phyloP scores from a whole-genome alignment of 2,888 invertebrate genomes.

The Polietes domitor region DNA sequence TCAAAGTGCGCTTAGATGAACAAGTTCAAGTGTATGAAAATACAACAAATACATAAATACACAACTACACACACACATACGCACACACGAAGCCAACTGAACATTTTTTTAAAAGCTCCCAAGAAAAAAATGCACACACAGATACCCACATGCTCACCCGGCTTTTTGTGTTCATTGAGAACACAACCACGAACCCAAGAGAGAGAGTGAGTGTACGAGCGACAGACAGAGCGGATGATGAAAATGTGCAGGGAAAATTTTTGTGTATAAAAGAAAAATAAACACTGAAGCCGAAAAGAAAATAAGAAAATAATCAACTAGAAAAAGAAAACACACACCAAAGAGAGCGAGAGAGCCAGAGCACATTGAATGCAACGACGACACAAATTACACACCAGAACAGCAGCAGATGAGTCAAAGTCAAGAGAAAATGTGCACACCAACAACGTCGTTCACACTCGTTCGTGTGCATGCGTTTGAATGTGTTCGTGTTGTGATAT shows the following conservation, averaged over 20 bases:
- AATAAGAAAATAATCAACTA: constrained; percentile 11
- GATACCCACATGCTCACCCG: constrained; percentile 63
- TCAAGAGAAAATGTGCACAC: constrained; percentile 39
- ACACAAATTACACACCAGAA: neutral
- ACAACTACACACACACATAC: constrained; percentile 63
- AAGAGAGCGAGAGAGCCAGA: neutral
- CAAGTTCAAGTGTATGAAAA: constrained; percentile 70
- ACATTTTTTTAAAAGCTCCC: constrained; percentile 8
- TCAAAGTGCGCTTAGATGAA: constrained; percentile 55
- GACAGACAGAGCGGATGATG: constrained; percentile 5
- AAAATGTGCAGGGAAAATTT: neutral
- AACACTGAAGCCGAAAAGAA: too few relatives aligned
- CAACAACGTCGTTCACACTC: neutral
- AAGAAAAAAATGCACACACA: constrained; percentile 44
- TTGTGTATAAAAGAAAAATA: constrained; percentile 19
- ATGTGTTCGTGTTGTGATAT: too few relatives aligned
- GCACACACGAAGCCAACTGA: constrained; percentile 55
- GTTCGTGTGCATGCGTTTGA: neutral
- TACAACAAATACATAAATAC: constrained; percentile 62
- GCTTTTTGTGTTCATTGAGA: constrained; percentile 54
- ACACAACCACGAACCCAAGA: neutral
- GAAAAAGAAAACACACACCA: too few relatives aligned
- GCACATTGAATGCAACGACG: neutral
- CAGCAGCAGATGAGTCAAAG: constrained; percentile 44
- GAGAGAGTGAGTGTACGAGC: neutral